These are phyloP conservation scores for Spea hammondii DNA, from an alignment of 2,797 vertebrate species.

Conservation along the genomic window DNA sequence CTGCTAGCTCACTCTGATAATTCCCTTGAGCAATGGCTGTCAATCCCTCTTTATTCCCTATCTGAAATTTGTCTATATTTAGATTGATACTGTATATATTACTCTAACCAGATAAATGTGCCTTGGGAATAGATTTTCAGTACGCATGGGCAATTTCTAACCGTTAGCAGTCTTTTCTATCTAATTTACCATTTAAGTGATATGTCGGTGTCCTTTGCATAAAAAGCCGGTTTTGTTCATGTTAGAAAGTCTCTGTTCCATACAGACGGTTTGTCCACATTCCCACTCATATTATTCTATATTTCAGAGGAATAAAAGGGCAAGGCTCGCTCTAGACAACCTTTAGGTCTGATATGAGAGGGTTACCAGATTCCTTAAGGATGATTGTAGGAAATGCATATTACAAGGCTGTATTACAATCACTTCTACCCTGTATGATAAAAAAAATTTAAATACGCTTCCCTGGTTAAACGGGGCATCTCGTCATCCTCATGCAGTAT, in stretches of 20 bases:
- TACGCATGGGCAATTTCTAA: slow-evolving; percentile 25
- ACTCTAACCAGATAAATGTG: slow-evolving; percentile 32
- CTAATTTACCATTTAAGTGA: slow-evolving; percentile 42
- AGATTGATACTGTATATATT: slow-evolving; percentile 49
- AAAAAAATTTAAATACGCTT: too few species aligned
- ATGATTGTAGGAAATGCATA: too few species aligned
- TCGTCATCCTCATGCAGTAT: neutral
- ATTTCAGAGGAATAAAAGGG: too few species aligned
- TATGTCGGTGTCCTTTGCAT: slow-evolving; percentile 28
- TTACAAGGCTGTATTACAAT: too few species aligned
- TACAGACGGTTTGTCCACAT: too few species aligned
- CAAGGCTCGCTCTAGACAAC: too few species aligned
- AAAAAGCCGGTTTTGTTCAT: slow-evolving; percentile 6
- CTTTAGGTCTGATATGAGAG: too few species aligned
- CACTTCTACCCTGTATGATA: too few species aligned
- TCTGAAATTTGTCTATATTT: slow-evolving; percentile 47
- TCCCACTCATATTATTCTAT: too few species aligned
- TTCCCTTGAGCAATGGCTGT: slow-evolving; percentile 37
- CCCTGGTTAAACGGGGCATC: neutral
- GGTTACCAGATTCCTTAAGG: too few species aligned
- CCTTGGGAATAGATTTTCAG: slow-evolving; percentile 44
- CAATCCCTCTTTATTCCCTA: slow-evolving; percentile 45
- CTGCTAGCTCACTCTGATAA: slow-evolving; percentile 37
- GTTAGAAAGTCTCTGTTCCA: neutral
- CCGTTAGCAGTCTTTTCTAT: slow-evolving; percentile 29